Conservation (phyloP, 2,113 vertebrate species). For the Desmodus rotundus region DNA sequence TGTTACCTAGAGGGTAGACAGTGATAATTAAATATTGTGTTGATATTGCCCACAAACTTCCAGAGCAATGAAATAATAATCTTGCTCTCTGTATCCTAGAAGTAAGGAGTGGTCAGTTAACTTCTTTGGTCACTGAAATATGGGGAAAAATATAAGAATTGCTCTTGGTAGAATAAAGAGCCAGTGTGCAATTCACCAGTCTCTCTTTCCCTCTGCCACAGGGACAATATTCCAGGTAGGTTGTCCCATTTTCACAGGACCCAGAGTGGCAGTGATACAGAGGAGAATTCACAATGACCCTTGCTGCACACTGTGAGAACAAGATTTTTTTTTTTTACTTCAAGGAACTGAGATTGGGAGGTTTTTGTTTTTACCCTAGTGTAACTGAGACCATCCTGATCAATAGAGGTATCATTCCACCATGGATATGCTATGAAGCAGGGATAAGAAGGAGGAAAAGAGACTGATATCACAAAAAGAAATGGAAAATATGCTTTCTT, state of each 20-base stretch:
- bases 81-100: background rate
- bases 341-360: background rate
- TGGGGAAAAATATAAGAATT: background rate
- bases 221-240: background rate
- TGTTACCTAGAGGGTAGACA: background rate
- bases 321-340: background rate
- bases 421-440: rapidly evolving
- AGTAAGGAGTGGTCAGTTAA: background rate
- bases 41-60: background rate
- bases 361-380: background rate
- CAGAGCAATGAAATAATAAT: background rate
- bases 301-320: background rate
- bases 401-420: rapidly evolving
- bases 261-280: background rate
- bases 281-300: background rate
- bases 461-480: background rate
- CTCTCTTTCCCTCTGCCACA: background rate
- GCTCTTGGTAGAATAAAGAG: background rate
- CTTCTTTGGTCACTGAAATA: background rate
- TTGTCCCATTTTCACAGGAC: background rate
- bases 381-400: background rate
- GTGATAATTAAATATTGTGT: background rate
- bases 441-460: background rate
- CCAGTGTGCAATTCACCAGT: background rate
- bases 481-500: background rate